Conservation (phyloP, 2,797 vertebrate genomes). For the Otus scops region DNA sequence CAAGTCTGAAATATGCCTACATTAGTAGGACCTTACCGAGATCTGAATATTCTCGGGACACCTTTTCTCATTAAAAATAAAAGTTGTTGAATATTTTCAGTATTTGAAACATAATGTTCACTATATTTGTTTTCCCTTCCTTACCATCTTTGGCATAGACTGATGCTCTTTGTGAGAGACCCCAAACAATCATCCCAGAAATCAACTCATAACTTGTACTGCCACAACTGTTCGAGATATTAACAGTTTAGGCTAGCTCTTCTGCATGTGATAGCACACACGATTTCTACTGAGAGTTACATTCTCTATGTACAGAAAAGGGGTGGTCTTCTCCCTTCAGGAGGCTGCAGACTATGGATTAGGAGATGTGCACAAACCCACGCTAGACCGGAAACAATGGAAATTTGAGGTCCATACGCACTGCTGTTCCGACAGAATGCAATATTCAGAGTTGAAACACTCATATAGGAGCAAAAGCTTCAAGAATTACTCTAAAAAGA, state of each 20-base stretch:
- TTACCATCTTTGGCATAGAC: neutral
- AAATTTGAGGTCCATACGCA: neutral
- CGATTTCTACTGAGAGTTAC: rapidly evolving
- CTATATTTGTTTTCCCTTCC: neutral
- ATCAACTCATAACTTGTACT: neutral
- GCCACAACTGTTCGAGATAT: neutral
- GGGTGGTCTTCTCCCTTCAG: neutral
- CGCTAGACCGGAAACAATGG: neutral
- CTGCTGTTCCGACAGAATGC: neutral
- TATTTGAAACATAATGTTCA: neutral
- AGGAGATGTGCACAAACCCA: neutral
- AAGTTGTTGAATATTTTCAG: neutral
- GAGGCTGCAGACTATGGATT: neutral
- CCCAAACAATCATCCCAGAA: neutral
- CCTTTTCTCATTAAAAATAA: neutral
- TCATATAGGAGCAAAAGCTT: neutral
- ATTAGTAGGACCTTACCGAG: neutral
- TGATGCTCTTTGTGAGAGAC: neutral
- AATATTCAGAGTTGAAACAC: neutral
- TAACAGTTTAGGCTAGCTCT: neutral
- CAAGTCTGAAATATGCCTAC: neutral
- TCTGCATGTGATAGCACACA: neutral
- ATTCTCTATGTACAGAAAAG: neutral
- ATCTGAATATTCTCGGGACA: neutral
- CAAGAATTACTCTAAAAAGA: neutral